Percentiles rank a stretch among this genome's conserved stretches.
These are phyloP conservation scores for Temnothorax rugatulus DNA, from an alignment of 2,888 invertebrate genomes.

Conservation along the genomic window DNA sequence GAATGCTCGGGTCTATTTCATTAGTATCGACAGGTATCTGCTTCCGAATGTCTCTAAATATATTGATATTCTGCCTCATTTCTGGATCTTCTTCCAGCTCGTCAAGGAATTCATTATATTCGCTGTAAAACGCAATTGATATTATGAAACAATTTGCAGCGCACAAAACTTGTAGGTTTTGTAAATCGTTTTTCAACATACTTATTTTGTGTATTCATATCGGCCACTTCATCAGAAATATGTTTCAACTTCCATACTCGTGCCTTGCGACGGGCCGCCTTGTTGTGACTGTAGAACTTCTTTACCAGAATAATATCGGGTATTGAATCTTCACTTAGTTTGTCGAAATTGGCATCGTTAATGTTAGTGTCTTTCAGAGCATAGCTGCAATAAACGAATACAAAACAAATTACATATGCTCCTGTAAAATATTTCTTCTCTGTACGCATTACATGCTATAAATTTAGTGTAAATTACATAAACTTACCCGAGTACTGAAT, in stretches of 20 bases:
- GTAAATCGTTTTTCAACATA: conserved; percentile 80
- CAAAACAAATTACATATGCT: neutral
- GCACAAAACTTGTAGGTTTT: neutral
- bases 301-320: conserved; percentile 98
- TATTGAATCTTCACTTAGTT: conserved; percentile 89
- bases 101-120: conserved; percentile 98
- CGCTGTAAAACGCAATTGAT: conserved; percentile 87
- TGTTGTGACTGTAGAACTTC: conserved; percentile 93
- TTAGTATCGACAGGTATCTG: conserved; percentile 88
- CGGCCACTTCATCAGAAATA: conserved; percentile 90
- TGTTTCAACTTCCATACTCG: conserved; percentile 97
- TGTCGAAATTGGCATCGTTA: conserved; percentile 96
- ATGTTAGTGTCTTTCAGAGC: conserved; percentile 96
- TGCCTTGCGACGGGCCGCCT: conserved; percentile 90
- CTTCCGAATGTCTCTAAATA: conserved; percentile 91
- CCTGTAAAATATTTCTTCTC: neutral
- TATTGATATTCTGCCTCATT: conserved; percentile 96
- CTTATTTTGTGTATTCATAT: conserved; percentile 89
- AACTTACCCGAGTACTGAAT: conserved; percentile 95
- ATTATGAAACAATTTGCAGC: neutral
- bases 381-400: conserved; percentile 88
- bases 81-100: conserved; percentile 98
- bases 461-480: conserved; percentile 37
- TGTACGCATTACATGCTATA: neutral
- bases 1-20: conserved; percentile 89